phyloP scores from a whole-genome alignment of 2,113 vertebrate species.

The Xiphophorus maculatus region DNA sequence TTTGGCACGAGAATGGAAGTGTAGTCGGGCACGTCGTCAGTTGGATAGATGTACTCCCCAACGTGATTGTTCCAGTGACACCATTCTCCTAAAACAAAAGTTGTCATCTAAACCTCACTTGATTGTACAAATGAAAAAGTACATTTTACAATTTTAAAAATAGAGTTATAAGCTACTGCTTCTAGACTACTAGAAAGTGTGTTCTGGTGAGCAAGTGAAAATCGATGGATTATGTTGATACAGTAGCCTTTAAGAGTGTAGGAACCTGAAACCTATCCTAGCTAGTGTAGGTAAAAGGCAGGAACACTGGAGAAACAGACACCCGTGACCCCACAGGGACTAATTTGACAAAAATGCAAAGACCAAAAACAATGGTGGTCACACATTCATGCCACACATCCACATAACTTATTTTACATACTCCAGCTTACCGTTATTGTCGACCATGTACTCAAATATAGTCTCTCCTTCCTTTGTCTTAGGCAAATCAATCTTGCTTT shows the following conservation, averaged over 20 bases:
- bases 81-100: conserved; percentile 81
- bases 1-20: conserved; percentile 89
- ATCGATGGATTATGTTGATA: too few species aligned
- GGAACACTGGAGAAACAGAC: too few species aligned
- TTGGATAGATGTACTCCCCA: conserved; percentile 84
- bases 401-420: too few species aligned
- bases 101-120: neutral
- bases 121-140: neutral
- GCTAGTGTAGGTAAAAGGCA: too few species aligned
- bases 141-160: neutral
- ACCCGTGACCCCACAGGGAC: too few species aligned
- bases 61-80: conserved; percentile 83
- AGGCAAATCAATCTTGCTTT: conserved; percentile 76
- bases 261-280: too few species aligned
- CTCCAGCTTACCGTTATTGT: conserved; percentile 76
- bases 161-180: neutral
- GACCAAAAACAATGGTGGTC: too few species aligned
- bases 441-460: conserved; percentile 87
- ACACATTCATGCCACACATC: too few species aligned
- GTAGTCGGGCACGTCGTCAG: conserved; percentile 80
- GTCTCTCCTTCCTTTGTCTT: conserved; percentile 74
- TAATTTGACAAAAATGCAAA: too few species aligned
- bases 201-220: too few species aligned
- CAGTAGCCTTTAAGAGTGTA: too few species aligned
- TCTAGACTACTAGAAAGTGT: too few species aligned